phyloP scores from a whole-genome alignment of 2,888 invertebrate species.

The Cyrtodaria siliqua region DNA sequence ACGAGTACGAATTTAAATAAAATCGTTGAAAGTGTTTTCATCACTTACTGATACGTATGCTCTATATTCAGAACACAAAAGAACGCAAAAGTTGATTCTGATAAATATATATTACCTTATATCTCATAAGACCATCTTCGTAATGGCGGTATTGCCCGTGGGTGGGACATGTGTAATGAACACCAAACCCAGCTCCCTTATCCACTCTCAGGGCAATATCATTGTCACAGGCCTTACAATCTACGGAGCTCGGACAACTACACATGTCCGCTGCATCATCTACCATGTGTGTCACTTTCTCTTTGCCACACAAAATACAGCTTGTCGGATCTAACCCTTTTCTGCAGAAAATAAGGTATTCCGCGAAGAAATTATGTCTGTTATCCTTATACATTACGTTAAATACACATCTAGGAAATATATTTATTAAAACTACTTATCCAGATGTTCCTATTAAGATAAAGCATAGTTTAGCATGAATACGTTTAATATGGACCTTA shows the following conservation, averaged over 20 bases:
- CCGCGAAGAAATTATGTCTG: background rate
- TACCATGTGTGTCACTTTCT: slow-evolving; percentile 23
- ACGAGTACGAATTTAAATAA: too few species aligned
- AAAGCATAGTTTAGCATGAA: too few species aligned
- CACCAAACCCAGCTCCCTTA: slow-evolving; percentile 11
- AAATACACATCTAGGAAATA: too few species aligned
- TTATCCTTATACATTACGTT: too few species aligned
- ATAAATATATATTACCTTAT: slow-evolving; percentile 72
- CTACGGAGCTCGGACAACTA: slow-evolving; percentile 39
- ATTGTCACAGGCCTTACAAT: slow-evolving; percentile 59
- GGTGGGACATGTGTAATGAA: slow-evolving; percentile 61
- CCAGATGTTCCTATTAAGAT: too few species aligned
- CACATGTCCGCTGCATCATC: slow-evolving; percentile 3
- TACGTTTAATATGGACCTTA: too few species aligned
- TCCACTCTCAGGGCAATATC: slow-evolving; percentile 40
- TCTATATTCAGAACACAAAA: too few species aligned
- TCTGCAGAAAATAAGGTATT: slow-evolving; percentile 25
- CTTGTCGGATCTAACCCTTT: slow-evolving; percentile 27
- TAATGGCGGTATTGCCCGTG: slow-evolving; percentile 73
- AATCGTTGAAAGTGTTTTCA: too few species aligned
- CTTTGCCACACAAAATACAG: slow-evolving; percentile 64
- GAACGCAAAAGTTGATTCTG: too few species aligned
- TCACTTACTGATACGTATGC: too few species aligned
- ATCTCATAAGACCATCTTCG: slow-evolving; percentile 71
- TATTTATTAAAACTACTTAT: too few species aligned